Conservation (phyloP, 2,888 invertebrate species). For the Myopa testacea region DNA sequence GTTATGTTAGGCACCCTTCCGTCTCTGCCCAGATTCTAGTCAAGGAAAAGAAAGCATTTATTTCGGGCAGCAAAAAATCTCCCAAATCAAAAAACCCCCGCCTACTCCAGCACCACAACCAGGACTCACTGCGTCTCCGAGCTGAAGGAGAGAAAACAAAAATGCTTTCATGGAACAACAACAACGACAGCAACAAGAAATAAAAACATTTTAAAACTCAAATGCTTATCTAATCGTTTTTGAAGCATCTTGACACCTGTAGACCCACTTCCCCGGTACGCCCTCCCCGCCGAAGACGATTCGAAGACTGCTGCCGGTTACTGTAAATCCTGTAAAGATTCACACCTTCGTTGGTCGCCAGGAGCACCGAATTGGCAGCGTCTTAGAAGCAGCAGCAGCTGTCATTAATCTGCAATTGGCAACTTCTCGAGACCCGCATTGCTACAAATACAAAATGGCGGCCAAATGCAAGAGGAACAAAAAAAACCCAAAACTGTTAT, state of each 20-base stretch:
- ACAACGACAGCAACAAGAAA: background rate
- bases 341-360: background rate
- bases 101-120: background rate
- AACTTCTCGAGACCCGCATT: slow-evolving; percentile 45
- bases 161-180: background rate
- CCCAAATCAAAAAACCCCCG: background rate
- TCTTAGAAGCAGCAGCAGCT: slow-evolving; percentile 25
- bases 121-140: background rate
- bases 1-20: slow-evolving; percentile 22
- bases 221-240: slow-evolving; percentile 65
- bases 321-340: slow-evolving; percentile 11
- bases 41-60: background rate
- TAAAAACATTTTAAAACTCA: slow-evolving; percentile 50
- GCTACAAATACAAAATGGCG: slow-evolving; percentile 25
- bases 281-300: slow-evolving; percentile 28
- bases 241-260: slow-evolving; percentile 66
- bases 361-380: slow-evolving; percentile 6
- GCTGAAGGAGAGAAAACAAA: slow-evolving; percentile 20
- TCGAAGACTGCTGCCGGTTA: background rate
- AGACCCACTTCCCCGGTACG: slow-evolving; percentile 44
- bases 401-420: slow-evolving; percentile 68
- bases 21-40: background rate
- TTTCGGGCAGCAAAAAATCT: background rate
- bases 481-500: slow-evolving; percentile 12
- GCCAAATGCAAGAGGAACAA: slow-evolving; percentile 1